Evolutionary conservation across 1,140 invertebrate species (phyloP).

Genomic region (Atta texana): DNA sequence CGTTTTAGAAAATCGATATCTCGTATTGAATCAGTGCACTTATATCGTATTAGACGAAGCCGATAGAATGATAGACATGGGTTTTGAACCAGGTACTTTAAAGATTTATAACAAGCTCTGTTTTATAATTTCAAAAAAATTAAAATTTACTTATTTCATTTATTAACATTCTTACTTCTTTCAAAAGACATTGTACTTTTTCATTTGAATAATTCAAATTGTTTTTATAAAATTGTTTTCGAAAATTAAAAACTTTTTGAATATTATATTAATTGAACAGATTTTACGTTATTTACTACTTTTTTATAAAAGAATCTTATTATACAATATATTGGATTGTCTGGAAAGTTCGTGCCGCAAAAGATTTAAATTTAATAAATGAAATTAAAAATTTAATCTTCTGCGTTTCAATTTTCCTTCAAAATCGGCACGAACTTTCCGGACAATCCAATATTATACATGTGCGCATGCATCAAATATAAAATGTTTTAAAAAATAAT

Average conservation of each 20-base stretch:
- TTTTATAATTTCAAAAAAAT: not conserved
- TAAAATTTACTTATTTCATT: not conserved
- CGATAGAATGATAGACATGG: conserved; percentile 99
- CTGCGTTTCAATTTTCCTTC: too few relatives aligned
- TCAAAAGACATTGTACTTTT: not conserved
- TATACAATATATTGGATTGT: not conserved
- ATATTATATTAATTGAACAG: not conserved
- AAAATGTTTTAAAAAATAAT: conserved; percentile 1
- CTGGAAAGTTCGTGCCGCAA: too few relatives aligned
- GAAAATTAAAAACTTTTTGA: not conserved
- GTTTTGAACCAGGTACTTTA: conserved; percentile 94
- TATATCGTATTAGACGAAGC: conserved; percentile 98
- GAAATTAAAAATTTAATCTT: too few relatives aligned
- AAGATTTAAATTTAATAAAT: too few relatives aligned
- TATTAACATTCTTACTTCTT: not conserved
- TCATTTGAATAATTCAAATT: not conserved
- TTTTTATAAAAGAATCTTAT: conserved; percentile 10
- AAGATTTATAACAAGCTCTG: conserved; percentile 25
- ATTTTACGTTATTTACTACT: not conserved
- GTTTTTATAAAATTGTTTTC: not conserved
- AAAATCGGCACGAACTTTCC: too few relatives aligned
- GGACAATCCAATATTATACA: not conserved
- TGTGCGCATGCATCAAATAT: not conserved
- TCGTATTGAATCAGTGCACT: conserved; percentile 98
- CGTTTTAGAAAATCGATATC: conserved; percentile 98